A percentile compares a stretch with the other conserved stretches of the same genome.
These are phyloP conservation scores for Sarcophaga caerulescens DNA, from an alignment of 2,888 invertebrate species.

Conservation along the genomic window DNA sequence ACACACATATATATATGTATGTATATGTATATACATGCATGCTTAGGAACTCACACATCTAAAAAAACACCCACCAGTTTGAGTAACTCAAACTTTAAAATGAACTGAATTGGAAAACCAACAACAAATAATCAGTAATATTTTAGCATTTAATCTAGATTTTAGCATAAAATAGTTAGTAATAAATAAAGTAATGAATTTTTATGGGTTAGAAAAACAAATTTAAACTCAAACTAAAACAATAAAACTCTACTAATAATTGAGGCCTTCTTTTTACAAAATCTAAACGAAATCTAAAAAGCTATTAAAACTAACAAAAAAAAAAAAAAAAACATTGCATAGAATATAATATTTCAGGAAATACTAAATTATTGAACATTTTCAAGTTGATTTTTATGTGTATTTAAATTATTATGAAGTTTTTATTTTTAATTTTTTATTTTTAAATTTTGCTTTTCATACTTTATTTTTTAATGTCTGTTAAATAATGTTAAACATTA, in stretches of 20 bases:
- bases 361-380: constrained; percentile 9
- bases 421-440: neutral
- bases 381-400: constrained; percentile 25
- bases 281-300: neutral
- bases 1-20: too few species aligned
- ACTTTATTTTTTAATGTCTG: neutral
- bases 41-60: neutral
- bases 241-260: constrained; percentile 18
- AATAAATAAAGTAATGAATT: constrained; percentile 9
- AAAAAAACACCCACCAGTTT: constrained; percentile 65
- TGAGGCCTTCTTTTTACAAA: constrained; percentile 33
- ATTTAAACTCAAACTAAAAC: neutral
- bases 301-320: neutral
- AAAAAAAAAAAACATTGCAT: too few species aligned
- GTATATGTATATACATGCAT: too few species aligned
- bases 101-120: constrained; percentile 59
- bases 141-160: constrained; percentile 38
- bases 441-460: neutral
- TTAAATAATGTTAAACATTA: constrained; percentile 40
- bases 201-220: constrained; percentile 23
- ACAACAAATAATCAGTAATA: constrained; percentile 27
- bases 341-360: neutral
- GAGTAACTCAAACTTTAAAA: constrained; percentile 71
- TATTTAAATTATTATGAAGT: neutral
- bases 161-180: constrained; percentile 7